Evolutionary conservation across 2,797 vertebrate species (phyloP).

Genomic region (Rhincodon typus): DNA sequence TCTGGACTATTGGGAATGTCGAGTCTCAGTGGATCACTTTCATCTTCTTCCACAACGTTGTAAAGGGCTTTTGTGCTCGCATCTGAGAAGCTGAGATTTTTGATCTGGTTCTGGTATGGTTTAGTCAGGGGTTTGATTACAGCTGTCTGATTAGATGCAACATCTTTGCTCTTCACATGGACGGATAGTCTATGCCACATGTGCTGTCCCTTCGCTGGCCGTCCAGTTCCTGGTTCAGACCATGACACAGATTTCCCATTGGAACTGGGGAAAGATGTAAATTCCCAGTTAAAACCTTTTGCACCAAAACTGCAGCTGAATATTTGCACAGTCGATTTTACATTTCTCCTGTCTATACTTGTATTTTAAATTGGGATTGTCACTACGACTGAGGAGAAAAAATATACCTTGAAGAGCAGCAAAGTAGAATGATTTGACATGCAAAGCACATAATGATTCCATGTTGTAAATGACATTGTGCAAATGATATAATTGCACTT

Average conservation of each 20-base stretch:
- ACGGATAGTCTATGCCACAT: constrained; percentile 98
- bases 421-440: not conserved
- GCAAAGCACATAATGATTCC: not conserved
- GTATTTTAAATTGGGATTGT: not conserved
- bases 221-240: constrained; percentile 99
- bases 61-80: constrained; percentile 77
- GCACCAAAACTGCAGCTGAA: not conserved
- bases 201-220: constrained; percentile 87
- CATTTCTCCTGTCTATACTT: not conserved
- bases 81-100: constrained; percentile 75
- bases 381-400: not conserved
- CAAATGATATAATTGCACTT: not conserved
- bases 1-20: constrained; percentile 66
- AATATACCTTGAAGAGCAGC: not conserved
- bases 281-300: constrained; percentile 28
- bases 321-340: constrained; percentile 1
- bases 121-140: constrained; percentile 99
- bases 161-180: constrained; percentile 96
- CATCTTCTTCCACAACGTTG: constrained; percentile 76
- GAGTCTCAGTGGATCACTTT: constrained; percentile 59
- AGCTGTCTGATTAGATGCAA: constrained; percentile 94
- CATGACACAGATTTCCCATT: constrained; percentile 99
- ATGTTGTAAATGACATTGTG: not conserved
- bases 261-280: constrained; percentile 80
- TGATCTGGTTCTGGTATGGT: constrained; percentile 71